These are phyloP conservation scores for Oreochromis niloticus DNA, from an alignment of 2,113 vertebrate genomes.

Conservation along the genomic window DNA sequence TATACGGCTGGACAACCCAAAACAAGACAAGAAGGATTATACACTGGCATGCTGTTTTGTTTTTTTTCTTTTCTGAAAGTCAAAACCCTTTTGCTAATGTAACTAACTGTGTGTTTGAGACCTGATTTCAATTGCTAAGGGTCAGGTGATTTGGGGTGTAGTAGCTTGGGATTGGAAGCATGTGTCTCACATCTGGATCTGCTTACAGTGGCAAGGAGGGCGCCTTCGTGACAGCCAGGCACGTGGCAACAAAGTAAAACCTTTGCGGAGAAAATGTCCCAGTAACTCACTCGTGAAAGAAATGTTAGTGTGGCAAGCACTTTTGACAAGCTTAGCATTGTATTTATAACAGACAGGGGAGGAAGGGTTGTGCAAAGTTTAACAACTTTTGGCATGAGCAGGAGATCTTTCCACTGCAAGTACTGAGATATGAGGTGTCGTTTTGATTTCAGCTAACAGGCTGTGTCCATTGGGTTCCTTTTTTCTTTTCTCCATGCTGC, in stretches of 20 bases:
- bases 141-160: slow-evolving; percentile 44
- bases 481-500: neutral
- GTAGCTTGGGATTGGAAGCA: slow-evolving; percentile 56
- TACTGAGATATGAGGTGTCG: slow-evolving; percentile 4
- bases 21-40: neutral
- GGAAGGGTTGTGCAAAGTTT: slow-evolving; percentile 40
- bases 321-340: slow-evolving; percentile 33
- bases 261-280: slow-evolving; percentile 45
- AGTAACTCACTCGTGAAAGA: slow-evolving; percentile 45
- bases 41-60: neutral
- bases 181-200: slow-evolving; percentile 67
- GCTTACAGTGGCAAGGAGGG: slow-evolving; percentile 56
- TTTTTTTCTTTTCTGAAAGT: slow-evolving; percentile 22
- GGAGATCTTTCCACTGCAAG: neutral
- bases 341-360: slow-evolving; percentile 12
- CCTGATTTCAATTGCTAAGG: slow-evolving; percentile 45
- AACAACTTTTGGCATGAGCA: slow-evolving; percentile 10
- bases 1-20: neutral
- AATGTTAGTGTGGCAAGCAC: slow-evolving; percentile 20
- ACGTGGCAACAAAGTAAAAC: slow-evolving; percentile 61
- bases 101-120: slow-evolving; percentile 76
- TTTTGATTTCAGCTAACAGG: neutral
- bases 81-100: slow-evolving; percentile 10
- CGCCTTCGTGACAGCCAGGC: slow-evolving; percentile 62
- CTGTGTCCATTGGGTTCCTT: neutral